These are phyloP conservation scores for Drosophila novamexicana DNA, from an alignment of 1,140 invertebrate genomes.

Conservation along the genomic window DNA sequence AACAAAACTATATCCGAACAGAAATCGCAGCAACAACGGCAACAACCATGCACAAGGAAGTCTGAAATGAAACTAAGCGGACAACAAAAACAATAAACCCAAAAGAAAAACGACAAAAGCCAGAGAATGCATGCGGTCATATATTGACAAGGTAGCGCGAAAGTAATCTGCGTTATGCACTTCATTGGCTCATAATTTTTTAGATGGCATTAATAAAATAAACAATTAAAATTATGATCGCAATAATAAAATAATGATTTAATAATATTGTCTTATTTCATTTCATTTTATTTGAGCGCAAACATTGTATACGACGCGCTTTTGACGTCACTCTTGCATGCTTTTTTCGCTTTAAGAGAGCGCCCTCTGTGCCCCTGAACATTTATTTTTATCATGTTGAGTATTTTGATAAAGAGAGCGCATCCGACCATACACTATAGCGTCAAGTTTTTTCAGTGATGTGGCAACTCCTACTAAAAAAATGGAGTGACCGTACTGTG, in stretches of 20 bases:
- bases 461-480: slow-evolving; percentile 14
- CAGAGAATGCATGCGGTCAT: slow-evolving; percentile 17
- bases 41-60: slow-evolving; percentile 49
- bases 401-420: slow-evolving; percentile 6
- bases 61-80: slow-evolving; percentile 50
- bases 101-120: slow-evolving; percentile 35
- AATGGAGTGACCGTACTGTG: background rate
- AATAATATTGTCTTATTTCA: background rate
- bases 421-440: background rate
- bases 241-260: background rate
- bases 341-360: slow-evolving; percentile 5
- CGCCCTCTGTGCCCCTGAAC: background rate
- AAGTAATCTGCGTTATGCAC: background rate
- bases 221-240: background rate
- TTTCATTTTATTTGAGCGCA: background rate
- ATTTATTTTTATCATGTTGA: background rate
- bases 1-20: slow-evolving; percentile 50
- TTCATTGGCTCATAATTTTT: background rate
- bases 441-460: slow-evolving; percentile 19
- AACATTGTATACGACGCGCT: background rate
- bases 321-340: slow-evolving; percentile 25
- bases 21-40: slow-evolving; percentile 41
- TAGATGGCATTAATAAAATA: background rate
- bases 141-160: slow-evolving; percentile 24
- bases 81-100: slow-evolving; percentile 43